Evolutionary conservation across 2,888 invertebrate species (phyloP).

Genomic region (Atrina japonica): DNA sequence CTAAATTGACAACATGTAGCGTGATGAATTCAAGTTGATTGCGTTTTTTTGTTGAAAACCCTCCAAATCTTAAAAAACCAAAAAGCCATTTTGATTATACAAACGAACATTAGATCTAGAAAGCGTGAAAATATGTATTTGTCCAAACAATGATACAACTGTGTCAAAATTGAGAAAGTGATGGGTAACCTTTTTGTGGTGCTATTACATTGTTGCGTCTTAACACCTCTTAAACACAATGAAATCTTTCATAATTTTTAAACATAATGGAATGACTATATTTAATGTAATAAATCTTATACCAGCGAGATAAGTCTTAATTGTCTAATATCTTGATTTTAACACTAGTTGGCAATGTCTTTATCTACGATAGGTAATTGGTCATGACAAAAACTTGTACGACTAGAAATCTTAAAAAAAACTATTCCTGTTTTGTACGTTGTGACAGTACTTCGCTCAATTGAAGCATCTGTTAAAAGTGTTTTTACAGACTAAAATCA

Average conservation of each 20-base stretch:
- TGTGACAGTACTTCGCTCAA: conserved; percentile 3
- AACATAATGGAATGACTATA: not conserved
- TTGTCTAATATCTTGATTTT: not conserved
- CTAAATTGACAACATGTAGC: no score
- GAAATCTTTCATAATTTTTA: conserved; percentile 2
- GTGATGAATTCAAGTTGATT: no score
- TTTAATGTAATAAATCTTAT: conserved; percentile 15
- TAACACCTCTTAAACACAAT: conserved; percentile 5
- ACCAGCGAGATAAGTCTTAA: no score
- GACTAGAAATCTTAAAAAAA: no score
- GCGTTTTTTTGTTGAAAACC: no score
- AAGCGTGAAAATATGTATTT: conserved; percentile 11
- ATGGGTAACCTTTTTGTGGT: conserved; percentile 6
- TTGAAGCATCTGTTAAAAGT: conserved; percentile 11
- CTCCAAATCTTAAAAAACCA: no score
- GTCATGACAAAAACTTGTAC: no score
- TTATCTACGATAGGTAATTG: conserved; percentile 3
- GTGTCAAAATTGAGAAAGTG: conserved; percentile 6
- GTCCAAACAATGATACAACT: no score
- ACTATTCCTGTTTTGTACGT: conserved; percentile 1
- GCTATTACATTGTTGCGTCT: not conserved
- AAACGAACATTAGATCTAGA: not conserved
- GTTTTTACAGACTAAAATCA: not conserved
- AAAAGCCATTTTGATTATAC: conserved; percentile 1
- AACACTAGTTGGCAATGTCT: not conserved